Conservation (phyloP, 2,797 vertebrate genomes). For the Podargus strigoides region DNA sequence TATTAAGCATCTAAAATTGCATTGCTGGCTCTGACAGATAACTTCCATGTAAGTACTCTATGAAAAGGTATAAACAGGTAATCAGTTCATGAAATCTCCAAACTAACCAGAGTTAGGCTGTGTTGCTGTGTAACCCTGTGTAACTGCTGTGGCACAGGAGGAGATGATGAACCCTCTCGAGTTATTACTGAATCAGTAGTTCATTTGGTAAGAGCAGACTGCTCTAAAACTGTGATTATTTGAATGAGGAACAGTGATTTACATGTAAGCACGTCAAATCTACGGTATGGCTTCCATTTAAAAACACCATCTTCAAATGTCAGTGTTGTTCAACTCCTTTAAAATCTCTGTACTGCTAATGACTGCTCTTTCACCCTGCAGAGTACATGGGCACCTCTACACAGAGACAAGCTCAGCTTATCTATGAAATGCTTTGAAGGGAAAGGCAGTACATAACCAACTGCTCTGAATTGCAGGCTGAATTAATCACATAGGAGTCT, state of each 20-base stretch:
- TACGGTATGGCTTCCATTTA: background rate
- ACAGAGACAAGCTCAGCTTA: background rate
- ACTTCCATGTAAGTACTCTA: background rate
- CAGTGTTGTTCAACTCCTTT: background rate
- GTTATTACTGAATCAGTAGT: conserved; percentile 29
- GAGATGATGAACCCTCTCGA: background rate
- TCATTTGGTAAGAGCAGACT: conserved; percentile 33
- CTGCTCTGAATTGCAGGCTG: background rate
- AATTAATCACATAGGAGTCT: background rate
- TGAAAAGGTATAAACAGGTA: background rate
- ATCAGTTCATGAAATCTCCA: background rate
- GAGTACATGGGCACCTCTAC: background rate
- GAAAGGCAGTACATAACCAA: background rate
- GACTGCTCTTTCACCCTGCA: background rate
- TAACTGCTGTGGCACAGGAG: background rate
- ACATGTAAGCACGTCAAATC: background rate
- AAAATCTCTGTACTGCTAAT: background rate
- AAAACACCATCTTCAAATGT: background rate
- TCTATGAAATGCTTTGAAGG: background rate
- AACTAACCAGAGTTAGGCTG: background rate
- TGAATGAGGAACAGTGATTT: background rate
- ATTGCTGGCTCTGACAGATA: background rate
- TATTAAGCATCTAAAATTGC: background rate
- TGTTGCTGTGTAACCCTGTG: background rate
- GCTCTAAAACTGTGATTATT: background rate